phyloP scores from a whole-genome alignment of 1,140 invertebrate genomes.

The Episyrphus balteatus region DNA sequence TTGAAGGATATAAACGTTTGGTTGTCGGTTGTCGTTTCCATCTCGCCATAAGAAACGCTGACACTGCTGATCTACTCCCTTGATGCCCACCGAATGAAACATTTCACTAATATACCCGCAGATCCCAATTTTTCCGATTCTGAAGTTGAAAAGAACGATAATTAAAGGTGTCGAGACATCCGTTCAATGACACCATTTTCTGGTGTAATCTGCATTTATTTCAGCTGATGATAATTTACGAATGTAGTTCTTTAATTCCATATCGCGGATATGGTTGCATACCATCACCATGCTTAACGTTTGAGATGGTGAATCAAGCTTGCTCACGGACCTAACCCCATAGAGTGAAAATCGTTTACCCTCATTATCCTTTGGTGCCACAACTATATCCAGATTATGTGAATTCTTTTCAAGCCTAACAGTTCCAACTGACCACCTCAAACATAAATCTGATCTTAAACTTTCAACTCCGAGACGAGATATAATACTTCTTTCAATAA shows the following conservation, averaged over 20 bases:
- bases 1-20: slow-evolving; percentile 10
- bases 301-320: neutral
- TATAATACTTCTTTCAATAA: neutral
- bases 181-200: too few relatives aligned
- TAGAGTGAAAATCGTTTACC: neutral
- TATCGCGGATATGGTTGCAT: too few relatives aligned
- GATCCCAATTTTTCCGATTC: too few relatives aligned
- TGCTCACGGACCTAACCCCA: neutral
- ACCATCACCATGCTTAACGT: neutral
- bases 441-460: neutral
- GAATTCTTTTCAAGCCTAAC: neutral
- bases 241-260: too few relatives aligned
- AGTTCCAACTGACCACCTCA: neutral
- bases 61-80: slow-evolving; percentile 10
- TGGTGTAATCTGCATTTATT: too few relatives aligned
- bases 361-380: neutral
- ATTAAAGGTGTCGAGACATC: too few relatives aligned
- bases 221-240: too few relatives aligned
- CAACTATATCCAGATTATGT: neutral
- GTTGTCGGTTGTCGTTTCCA: neutral
- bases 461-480: neutral
- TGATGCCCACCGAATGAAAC: slow-evolving; percentile 15
- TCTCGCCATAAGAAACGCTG: slow-evolving; percentile 26
- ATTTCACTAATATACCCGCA: slow-evolving; percentile 17
- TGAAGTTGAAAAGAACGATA: too few relatives aligned